phyloP scores from a whole-genome alignment of 2,888 invertebrate genomes.

The Eristalis arbustorum region DNA sequence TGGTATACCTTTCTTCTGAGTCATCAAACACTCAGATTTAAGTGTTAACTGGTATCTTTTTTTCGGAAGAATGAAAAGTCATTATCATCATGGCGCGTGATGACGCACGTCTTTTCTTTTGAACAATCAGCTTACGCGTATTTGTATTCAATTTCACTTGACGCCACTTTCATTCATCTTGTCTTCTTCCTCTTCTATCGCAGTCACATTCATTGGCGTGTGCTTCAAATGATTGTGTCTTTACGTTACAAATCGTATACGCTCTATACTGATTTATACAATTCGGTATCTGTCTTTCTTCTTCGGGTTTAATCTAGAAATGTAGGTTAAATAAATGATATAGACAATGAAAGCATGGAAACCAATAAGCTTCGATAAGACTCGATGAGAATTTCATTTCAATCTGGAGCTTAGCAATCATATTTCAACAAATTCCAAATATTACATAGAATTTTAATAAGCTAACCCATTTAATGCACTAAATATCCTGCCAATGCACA shows the following conservation, averaged over 20 bases:
- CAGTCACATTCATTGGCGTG: slow-evolving; percentile 22
- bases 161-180: slow-evolving; percentile 34
- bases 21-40: slow-evolving; percentile 13
- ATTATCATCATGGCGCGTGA: slow-evolving; percentile 4
- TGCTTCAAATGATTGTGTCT: slow-evolving; percentile 18
- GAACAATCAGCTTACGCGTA: slow-evolving; percentile 16
- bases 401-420: too few relatives aligned
- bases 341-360: not conserved
- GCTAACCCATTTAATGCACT: not conserved
- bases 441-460: not conserved
- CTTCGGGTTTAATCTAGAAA: not conserved
- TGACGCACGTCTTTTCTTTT: slow-evolving; percentile 27
- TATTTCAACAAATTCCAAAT: too few relatives aligned
- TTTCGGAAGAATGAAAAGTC: slow-evolving; percentile 25
- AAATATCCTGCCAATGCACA: not conserved
- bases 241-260: slow-evolving; percentile 12
- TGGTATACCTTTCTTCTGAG: slow-evolving; percentile 8
- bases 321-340: not conserved
- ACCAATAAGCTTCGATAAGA: not conserved
- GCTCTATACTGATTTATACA: not conserved
- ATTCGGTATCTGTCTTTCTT: not conserved
- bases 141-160: slow-evolving; percentile 25
- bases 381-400: too few relatives aligned
- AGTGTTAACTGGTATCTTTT: not conserved
- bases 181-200: slow-evolving; percentile 18